These are phyloP conservation scores for Muscina levida DNA, from an alignment of 2,888 invertebrate species.

Conservation along the genomic window DNA sequence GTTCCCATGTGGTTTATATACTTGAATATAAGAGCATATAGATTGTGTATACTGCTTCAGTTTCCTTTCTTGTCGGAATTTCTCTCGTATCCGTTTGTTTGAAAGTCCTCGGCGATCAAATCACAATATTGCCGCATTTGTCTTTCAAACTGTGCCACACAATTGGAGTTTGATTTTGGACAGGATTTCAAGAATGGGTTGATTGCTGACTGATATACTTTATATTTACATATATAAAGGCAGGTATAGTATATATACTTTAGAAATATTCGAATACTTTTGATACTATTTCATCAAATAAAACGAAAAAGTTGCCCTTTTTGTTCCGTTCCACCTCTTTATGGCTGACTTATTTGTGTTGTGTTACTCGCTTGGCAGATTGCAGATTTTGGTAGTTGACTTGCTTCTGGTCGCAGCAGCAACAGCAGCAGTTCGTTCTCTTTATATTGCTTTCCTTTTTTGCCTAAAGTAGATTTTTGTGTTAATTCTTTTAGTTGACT, in stretches of 20 bases:
- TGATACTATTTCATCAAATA: conserved; percentile 45
- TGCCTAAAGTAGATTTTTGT: conserved; percentile 45
- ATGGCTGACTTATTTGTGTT: conserved; percentile 50
- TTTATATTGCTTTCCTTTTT: conserved; percentile 55
- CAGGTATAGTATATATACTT: conserved; percentile 33
- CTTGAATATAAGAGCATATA: conserved; percentile 51
- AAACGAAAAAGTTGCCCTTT: conserved; percentile 37
- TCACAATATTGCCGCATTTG: conserved; percentile 21
- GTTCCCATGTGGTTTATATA: conserved; percentile 55
- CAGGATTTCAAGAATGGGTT: conserved; percentile 3
- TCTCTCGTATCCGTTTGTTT: conserved; percentile 4
- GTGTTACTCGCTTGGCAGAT: conserved; percentile 71
- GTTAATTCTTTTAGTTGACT: conserved; percentile 66
- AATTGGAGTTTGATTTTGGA: conserved; percentile 34
- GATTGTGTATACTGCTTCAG: conserved; percentile 56
- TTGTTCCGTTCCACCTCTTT: conserved; percentile 47
- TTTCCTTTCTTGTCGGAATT: conserved; percentile 22
- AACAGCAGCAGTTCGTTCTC: conserved; percentile 33
- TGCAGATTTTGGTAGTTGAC: conserved; percentile 48
- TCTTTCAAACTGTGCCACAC: conserved; percentile 1
- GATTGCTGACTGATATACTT: conserved; percentile 42
- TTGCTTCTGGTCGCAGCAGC: conserved; percentile 63
- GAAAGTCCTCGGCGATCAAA: neutral
- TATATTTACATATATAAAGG: conserved; percentile 51
- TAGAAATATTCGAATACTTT: conserved; percentile 66